Percentiles rank a stretch among this genome's conserved stretches.
Conservation (phyloP, 2,797 vertebrate genomes). For the Lateolabrax maculatus region DNA sequence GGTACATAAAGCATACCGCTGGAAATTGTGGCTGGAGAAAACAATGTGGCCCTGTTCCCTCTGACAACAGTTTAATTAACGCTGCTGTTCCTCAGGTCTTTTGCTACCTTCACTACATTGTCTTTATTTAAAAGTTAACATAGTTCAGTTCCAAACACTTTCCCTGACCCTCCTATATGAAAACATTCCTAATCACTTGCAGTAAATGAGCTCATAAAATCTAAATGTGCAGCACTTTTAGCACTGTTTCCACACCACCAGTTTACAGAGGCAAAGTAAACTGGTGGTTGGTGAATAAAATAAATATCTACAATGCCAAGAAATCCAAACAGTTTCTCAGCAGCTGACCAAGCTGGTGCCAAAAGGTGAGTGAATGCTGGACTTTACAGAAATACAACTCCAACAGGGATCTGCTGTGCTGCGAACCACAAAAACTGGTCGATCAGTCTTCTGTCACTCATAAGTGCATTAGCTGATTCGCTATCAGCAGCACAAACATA, state of each 20-base stretch:
- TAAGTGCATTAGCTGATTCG: neutral
- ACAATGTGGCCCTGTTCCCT: neutral
- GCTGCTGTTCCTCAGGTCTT: neutral
- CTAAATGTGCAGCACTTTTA: neutral
- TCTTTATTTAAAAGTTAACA: neutral
- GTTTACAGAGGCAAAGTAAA: neutral
- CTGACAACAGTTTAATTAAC: slow-evolving; percentile 1
- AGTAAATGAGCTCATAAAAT: neutral
- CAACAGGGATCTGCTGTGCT: neutral
- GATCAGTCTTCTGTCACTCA: neutral
- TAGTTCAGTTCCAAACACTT: too few relatives aligned
- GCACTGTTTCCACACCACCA: too few relatives aligned
- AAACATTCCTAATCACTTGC: neutral
- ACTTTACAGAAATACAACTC: neutral
- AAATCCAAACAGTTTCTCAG: neutral
- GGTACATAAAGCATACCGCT: neutral
- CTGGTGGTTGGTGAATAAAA: neutral
- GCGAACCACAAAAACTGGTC: neutral
- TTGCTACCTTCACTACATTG: neutral
- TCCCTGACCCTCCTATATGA: neutral
- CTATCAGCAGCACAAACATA: neutral
- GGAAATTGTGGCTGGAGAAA: neutral
- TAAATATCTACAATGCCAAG: neutral
- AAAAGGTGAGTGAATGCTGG: neutral
- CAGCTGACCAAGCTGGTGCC: neutral